Conservation (phyloP, 2,888 invertebrate species). For the Dyspetes luteomarginatus region DNA sequence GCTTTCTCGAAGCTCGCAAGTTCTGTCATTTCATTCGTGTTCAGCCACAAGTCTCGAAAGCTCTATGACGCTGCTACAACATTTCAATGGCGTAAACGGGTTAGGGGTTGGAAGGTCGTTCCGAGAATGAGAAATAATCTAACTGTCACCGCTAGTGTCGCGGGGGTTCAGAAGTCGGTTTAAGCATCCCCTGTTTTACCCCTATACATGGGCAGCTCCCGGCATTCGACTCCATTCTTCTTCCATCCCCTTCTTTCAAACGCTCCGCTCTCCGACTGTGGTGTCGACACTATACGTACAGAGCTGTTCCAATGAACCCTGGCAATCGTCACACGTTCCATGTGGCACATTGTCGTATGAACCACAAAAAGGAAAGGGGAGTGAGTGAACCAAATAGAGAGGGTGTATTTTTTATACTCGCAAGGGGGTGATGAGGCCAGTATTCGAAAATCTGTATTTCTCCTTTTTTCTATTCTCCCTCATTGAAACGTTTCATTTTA, state of each 20-base stretch:
- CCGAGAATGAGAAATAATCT: constrained; percentile 64
- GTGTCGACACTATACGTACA: background rate
- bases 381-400: constrained; percentile 8
- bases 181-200: background rate
- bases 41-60: background rate
- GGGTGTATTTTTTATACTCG: constrained; percentile 9
- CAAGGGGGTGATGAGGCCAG: constrained; percentile 15
- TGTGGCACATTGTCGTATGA: constrained; percentile 13
- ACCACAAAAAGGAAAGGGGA: constrained; percentile 5
- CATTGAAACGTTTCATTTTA: background rate
- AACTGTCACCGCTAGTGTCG: constrained; percentile 59
- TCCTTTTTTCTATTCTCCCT: background rate
- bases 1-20: background rate
- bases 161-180: constrained; percentile 35
- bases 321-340: constrained; percentile 18
- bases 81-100: background rate
- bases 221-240: constrained; percentile 31
- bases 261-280: background rate
- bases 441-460: background rate
- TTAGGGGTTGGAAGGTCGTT: constrained; percentile 43
- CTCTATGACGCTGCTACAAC: background rate
- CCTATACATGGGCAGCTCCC: background rate
- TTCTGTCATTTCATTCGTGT: background rate
- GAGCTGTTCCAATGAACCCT: constrained; percentile 33
- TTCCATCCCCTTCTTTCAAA: background rate